Evolutionary conservation across 2,113 vertebrate species (phyloP).

Genomic region (Nyctibius bracteatus): DNA sequence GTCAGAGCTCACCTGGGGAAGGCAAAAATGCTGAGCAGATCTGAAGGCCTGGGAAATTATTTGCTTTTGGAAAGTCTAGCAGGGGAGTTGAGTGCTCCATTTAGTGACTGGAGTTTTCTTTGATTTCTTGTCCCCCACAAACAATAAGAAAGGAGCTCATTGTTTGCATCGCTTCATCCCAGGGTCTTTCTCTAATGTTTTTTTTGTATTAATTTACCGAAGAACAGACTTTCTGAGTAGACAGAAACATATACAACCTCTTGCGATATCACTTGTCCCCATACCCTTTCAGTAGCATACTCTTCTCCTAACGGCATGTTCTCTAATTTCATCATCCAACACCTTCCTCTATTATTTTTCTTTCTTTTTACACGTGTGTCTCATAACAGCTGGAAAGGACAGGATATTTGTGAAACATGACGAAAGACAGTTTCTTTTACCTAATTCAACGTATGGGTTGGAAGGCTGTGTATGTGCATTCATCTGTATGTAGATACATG

Average conservation of each 20-base stretch:
- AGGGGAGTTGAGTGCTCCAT: rapidly evolving
- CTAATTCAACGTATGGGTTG: not conserved
- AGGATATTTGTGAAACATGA: not conserved
- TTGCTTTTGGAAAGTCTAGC: not conserved
- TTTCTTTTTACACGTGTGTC: not conserved
- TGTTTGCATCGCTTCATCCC: not conserved
- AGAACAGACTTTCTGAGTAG: not conserved
- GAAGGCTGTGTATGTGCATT: not conserved
- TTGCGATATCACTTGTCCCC: not conserved
- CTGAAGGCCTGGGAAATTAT: not conserved
- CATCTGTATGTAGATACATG: not conserved
- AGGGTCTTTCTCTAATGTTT: not conserved
- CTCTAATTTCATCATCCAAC: not conserved
- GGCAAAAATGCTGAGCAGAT: not conserved
- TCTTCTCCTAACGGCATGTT: not conserved
- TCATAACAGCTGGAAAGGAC: not conserved
- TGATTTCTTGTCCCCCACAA: not conserved
- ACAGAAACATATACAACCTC: not conserved
- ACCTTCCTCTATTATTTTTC: not conserved
- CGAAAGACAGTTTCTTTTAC: not conserved
- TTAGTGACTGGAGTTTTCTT: not conserved
- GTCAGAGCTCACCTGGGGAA: not conserved
- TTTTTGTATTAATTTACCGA: not conserved
- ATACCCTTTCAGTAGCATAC: not conserved
- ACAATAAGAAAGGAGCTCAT: not conserved